Evolutionary conservation across 2,797 vertebrate genomes (phyloP).

Genomic region (Aplochiton taeniatus): DNA sequence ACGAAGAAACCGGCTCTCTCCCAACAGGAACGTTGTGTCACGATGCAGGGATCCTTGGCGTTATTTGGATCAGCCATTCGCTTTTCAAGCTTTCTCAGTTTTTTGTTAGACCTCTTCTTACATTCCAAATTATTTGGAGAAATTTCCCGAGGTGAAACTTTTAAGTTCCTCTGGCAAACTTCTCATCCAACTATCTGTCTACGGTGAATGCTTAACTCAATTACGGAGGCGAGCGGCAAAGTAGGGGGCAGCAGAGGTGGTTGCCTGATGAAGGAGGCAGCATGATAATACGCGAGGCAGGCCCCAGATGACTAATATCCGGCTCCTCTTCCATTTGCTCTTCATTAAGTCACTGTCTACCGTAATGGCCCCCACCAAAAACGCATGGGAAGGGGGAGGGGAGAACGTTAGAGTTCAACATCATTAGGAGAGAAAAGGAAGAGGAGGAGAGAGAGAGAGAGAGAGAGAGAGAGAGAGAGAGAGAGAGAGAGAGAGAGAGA

Average conservation of each 20-base stretch:
- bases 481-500: background rate
- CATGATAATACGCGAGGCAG: slow-evolving; percentile 71
- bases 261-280: slow-evolving; percentile 69
- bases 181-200: background rate
- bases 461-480: slow-evolving; percentile 14
- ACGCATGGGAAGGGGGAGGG: slow-evolving; percentile 78
- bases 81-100: no score
- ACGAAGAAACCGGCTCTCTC: no score
- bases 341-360: slow-evolving; percentile 91
- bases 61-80: no score
- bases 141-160: no score
- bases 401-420: slow-evolving; percentile 79
- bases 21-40: no score
- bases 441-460: slow-evolving; percentile 76
- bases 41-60: no score
- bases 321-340: slow-evolving; percentile 84
- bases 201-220: background rate
- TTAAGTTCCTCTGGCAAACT: background rate
- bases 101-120: no score
- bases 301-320: slow-evolving; percentile 84
- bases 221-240: background rate
- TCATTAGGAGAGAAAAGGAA: slow-evolving; percentile 85
- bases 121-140: no score
- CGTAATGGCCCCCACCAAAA: slow-evolving; percentile 82
- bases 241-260: slow-evolving; percentile 50